phyloP scores from a whole-genome alignment of 64 coral and sea anemone species.

The Hydrozoanthus tunicans region DNA sequence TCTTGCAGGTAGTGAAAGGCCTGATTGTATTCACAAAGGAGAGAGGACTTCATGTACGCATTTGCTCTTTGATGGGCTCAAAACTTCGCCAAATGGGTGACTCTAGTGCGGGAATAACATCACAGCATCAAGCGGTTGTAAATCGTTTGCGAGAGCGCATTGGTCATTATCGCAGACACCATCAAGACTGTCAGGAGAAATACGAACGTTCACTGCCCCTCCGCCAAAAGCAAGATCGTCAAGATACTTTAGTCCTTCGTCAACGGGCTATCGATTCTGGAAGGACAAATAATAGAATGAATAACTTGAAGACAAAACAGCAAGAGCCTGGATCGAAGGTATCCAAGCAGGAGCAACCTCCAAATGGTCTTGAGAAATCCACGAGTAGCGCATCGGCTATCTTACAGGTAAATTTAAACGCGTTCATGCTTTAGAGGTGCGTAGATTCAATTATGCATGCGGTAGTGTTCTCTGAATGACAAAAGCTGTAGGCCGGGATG shows the following conservation, averaged over 20 bases:
- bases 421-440: slow-evolving; percentile 26
- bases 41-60: background rate
- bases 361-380: slow-evolving; percentile 78
- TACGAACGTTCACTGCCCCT: slow-evolving; percentile 65
- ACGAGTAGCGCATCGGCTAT: slow-evolving; percentile 76
- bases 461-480: slow-evolving; percentile 25
- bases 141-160: slow-evolving; percentile 79
- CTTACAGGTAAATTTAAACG: slow-evolving; percentile 78
- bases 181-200: slow-evolving; percentile 74
- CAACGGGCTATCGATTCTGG: slow-evolving; percentile 75
- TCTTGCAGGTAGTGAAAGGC: slow-evolving; percentile 32
- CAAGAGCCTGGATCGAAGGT: slow-evolving; percentile 78
- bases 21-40: slow-evolving; percentile 1
- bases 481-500: slow-evolving; percentile 26
- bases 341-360: slow-evolving; percentile 68
- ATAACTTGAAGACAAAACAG: slow-evolving; percentile 72
- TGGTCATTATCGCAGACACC: slow-evolving; percentile 67
- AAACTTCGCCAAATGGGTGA: slow-evolving; percentile 50
- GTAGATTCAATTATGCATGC: slow-evolving; percentile 64
- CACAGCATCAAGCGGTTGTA: slow-evolving; percentile 76
- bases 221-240: slow-evolving; percentile 65
- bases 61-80: slow-evolving; percentile 38
- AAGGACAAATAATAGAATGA: slow-evolving; percentile 68
- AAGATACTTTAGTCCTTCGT: slow-evolving; percentile 69
- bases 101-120: slow-evolving; percentile 60